Evolutionary conservation across 2,888 invertebrate species (phyloP).

Genomic region (Eugnorisma glareosa): DNA sequence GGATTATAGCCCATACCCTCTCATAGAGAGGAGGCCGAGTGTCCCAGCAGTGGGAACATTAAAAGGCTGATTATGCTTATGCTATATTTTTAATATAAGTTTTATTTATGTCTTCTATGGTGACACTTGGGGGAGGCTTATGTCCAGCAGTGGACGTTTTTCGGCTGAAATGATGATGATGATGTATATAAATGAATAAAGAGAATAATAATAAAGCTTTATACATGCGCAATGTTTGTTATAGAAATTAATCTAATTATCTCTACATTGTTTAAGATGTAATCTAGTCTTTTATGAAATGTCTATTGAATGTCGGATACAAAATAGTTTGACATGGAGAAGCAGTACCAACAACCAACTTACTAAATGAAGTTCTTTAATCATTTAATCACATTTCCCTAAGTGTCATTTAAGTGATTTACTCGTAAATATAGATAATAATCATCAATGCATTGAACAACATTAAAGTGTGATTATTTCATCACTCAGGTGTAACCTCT

Average conservation of each 20-base stretch:
- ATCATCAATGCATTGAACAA: not conserved
- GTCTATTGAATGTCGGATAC: not conserved
- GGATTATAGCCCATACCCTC: too few species aligned
- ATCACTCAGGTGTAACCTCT: not conserved
- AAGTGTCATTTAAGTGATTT: not conserved
- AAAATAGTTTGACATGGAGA: not conserved
- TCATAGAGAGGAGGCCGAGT: too few species aligned
- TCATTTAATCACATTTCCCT: not conserved
- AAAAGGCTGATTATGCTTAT: too few species aligned
- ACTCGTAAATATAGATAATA: not conserved
- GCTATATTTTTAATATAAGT: not conserved
- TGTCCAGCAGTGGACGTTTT: too few species aligned
- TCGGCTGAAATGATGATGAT: too few species aligned
- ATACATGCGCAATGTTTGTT: not conserved
- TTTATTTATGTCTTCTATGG: not conserved
- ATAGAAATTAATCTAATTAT: too few species aligned
- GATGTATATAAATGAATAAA: too few species aligned
- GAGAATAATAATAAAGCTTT: too few species aligned
- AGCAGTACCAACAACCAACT: not conserved
- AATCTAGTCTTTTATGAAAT: not conserved
- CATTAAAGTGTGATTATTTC: too few species aligned
- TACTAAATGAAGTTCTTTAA: not conserved
- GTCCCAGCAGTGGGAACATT: too few species aligned
- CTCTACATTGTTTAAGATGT: not conserved
- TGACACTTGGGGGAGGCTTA: too few species aligned